Evolutionary conservation across 1,140 invertebrate genomes (phyloP), one percentile per base, ranked within the genome.

Genomic region (Stegodyphus dumicola): DNA sequence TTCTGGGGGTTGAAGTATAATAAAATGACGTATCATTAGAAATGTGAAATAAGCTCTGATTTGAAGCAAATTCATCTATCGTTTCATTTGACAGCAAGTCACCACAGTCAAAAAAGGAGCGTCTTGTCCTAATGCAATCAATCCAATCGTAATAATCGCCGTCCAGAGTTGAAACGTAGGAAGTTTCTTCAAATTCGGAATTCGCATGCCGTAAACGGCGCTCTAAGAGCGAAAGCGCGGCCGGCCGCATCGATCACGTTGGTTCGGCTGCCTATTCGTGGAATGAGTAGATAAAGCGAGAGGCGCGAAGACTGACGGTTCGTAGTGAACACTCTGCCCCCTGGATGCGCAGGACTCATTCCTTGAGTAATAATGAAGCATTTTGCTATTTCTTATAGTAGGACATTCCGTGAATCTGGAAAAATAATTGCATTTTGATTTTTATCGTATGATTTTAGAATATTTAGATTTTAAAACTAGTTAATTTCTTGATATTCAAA

Each of bases 161-260:
- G 7, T 13, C 15, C 13, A 53, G 69, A 49, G 48, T n/a, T 33
- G n/a, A 9, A 33, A 33, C 3, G 33, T 33, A 33, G 3, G 33
- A 33, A 33, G 33, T 33, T 33, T 71, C 33, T n/a, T 71, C 48
- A 17, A 69, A 52, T n/a, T 18, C 49, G 10, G 65, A 78, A 51
- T 18, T 18, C 13, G 77, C 64, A 11, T 69, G 65, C 65, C 77
- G 60, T 17, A 78, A 48, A 69, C 77, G 65, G 65, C 77, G 77
- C 11, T 78, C 65, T 15, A 78, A 49, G n/a, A 66, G 77, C 77
- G 65, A 18, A 6, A 77, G 56, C 18, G 60, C 60, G 18, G 60
- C 51, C 77, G 77, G 66, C 77, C 60, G 49, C 77, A 78, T 78
- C 65, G 77, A 78, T 78, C 49, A 49, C 7, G 65, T 33, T 33